Percentiles rank a stretch among this genome's conserved stretches.
Evolutionary conservation across 2,888 invertebrate genomes (phyloP).

Genomic region (Apeira syringaria): DNA sequence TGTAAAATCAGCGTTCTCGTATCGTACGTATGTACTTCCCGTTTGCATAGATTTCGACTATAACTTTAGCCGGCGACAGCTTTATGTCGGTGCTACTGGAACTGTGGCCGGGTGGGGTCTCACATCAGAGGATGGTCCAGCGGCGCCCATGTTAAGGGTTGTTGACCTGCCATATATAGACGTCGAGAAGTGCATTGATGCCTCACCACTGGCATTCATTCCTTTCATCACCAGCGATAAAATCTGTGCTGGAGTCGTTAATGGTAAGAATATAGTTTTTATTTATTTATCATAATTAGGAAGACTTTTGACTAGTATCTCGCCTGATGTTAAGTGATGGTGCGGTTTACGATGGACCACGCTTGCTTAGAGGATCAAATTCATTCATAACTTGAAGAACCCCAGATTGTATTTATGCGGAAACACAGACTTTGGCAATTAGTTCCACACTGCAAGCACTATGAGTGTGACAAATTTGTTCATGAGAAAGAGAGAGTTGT

Average conservation of each 20-base stretch:
- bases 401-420: no score
- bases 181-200: constrained; percentile 18
- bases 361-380: no score
- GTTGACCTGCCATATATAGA: constrained; percentile 22
- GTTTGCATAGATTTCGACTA: constrained; percentile 58
- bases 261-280: constrained; percentile 15
- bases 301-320: no score
- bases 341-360: no score
- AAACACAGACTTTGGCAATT: no score
- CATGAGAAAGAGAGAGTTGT: no score
- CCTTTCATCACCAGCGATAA: constrained; percentile 23
- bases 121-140: constrained; percentile 18
- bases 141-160: constrained; percentile 12
- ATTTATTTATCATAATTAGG: no score
- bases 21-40: constrained; percentile 59
- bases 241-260: constrained; percentile 25
- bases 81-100: constrained; percentile 12
- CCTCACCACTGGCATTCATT: constrained; percentile 17
- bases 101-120: constrained; percentile 28
- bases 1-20: constrained; percentile 50
- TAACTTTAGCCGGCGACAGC: constrained; percentile 18
- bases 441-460: no score
- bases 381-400: no score
- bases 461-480: no score
- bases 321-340: no score